A percentile compares a stretch with the other conserved stretches of the same genome.
These are phyloP conservation scores for Papilio xuthus DNA, from an alignment of 1,140 invertebrate genomes.

Conservation along the genomic window DNA sequence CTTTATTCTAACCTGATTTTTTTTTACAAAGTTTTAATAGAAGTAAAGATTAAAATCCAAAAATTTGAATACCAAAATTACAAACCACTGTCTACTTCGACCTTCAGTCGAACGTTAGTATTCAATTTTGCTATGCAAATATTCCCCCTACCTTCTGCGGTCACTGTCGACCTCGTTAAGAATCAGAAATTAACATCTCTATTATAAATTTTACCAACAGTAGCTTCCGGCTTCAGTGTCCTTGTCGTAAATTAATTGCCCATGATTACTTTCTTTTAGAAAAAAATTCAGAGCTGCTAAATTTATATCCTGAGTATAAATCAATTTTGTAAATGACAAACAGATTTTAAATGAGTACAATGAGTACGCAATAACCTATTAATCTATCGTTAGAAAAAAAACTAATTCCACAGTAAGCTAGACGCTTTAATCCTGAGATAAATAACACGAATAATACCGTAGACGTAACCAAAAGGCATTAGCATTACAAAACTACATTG, in stretches of 20 bases:
- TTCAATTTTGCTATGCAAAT: slow-evolving; percentile 18
- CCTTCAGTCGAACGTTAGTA: neutral
- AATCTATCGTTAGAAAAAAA: neutral
- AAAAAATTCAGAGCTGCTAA: too few relatives aligned
- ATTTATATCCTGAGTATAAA: neutral
- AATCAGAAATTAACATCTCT: neutral
- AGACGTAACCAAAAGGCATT: slow-evolving; percentile 14
- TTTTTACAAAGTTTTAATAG: neutral
- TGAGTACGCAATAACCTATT: neutral
- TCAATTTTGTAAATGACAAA: too few relatives aligned
- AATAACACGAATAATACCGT: slow-evolving; percentile 15
- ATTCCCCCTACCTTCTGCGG: neutral
- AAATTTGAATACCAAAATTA: neutral
- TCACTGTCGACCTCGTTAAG: neutral
- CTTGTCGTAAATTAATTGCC: neutral
- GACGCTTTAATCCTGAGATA: slow-evolving; percentile 12
- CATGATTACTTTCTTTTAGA: neutral
- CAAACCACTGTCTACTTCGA: neutral
- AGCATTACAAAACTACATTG: slow-evolving; percentile 24
- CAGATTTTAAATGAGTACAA: too few relatives aligned
- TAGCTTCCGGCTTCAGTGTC: neutral
- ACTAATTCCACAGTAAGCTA: neutral
- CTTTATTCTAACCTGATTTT: neutral
- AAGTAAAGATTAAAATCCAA: neutral
- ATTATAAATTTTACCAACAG: neutral